Conservation (phyloP, 2,797 vertebrate genomes). For the Gallinago nigripennis region DNA sequence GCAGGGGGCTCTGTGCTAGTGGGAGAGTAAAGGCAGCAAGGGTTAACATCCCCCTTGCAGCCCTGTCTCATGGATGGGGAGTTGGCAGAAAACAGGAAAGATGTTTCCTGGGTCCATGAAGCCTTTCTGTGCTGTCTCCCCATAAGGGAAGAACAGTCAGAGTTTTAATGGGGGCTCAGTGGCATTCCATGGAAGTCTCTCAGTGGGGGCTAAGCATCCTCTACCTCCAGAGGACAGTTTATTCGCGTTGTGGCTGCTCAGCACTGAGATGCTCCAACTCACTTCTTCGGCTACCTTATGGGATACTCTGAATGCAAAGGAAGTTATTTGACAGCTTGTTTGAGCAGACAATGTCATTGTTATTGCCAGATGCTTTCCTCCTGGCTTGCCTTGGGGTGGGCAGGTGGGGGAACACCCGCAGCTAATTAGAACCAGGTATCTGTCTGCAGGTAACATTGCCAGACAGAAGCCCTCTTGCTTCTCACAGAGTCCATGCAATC, state of each 20-base stretch:
- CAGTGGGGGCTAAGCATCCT: not conserved
- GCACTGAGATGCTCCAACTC: not conserved
- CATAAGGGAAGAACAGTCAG: not conserved
- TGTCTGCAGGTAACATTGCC: not conserved
- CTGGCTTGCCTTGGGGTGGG: not conserved
- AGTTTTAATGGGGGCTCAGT: rapidly evolving
- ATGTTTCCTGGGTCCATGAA: rapidly evolving
- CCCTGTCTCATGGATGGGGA: not conserved
- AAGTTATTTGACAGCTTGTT: not conserved
- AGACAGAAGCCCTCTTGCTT: conserved; percentile 43
- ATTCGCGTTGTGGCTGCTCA: rapidly evolving
- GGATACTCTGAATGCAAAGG: not conserved
- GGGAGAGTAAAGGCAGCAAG: not conserved
- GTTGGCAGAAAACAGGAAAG: not conserved
- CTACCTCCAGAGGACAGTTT: not conserved
- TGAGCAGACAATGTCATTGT: not conserved
- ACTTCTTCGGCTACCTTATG: not conserved
- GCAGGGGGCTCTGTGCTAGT: not conserved
- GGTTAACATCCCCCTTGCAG: not conserved
- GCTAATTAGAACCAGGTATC: conserved; percentile 8
- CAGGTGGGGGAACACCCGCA: not conserved
- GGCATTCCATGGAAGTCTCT: not conserved
- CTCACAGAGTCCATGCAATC: not conserved
- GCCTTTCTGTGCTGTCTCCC: not conserved
- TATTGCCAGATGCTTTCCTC: not conserved